These are phyloP conservation scores for Orthochromis malagaraziensis DNA, from an alignment of 2,113 vertebrate species.

Conservation along the genomic window DNA sequence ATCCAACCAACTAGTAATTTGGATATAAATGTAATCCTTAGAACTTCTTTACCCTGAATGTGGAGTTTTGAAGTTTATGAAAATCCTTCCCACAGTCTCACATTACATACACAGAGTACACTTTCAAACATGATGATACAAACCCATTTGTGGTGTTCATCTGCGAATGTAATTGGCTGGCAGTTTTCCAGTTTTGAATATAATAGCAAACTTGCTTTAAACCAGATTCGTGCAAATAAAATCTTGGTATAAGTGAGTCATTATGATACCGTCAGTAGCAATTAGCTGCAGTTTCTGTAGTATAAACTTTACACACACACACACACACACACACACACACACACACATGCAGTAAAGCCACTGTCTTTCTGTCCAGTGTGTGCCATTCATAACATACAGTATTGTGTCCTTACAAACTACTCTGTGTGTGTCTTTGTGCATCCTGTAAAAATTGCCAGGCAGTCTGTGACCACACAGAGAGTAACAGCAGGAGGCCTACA, in stretches of 20 bases:
- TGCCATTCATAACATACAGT: background rate
- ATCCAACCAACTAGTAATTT: background rate
- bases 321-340: background rate
- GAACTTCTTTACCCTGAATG: background rate
- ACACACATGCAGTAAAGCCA: background rate
- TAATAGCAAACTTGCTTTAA: background rate
- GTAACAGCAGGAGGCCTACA: conserved; percentile 58
- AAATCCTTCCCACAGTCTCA: background rate
- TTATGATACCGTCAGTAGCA: background rate
- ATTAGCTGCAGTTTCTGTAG: background rate
- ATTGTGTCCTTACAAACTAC: background rate
- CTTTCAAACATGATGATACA: background rate
- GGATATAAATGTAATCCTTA: background rate
- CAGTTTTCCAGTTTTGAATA: background rate
- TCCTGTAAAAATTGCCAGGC: conserved; percentile 63
- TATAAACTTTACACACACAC: background rate
- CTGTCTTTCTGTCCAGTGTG: background rate
- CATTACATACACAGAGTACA: background rate
- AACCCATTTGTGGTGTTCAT: background rate
- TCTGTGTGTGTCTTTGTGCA: background rate
- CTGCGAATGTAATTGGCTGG: background rate
- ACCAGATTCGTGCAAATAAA: background rate
- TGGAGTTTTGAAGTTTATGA: background rate
- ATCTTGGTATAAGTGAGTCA: background rate
- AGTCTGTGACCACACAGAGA: conserved; percentile 73